These are phyloP conservation scores for Drosophila affinis DNA, from an alignment of 2,888 invertebrate genomes.

Conservation along the genomic window DNA sequence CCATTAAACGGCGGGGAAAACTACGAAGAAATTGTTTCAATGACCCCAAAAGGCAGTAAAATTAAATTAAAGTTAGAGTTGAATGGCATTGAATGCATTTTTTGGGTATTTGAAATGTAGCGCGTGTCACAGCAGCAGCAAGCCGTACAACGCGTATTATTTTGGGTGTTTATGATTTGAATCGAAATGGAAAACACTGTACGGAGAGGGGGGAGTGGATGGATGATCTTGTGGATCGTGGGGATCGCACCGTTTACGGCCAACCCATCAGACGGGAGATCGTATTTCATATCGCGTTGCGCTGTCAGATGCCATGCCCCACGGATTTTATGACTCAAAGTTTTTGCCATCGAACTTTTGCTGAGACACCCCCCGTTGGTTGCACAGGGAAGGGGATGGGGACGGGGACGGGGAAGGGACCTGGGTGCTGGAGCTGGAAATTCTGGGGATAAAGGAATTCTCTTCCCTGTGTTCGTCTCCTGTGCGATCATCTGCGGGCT, in stretches of 20 bases:
- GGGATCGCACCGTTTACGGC: constrained; percentile 1
- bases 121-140: constrained; percentile 69
- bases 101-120: constrained; percentile 61
- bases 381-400: constrained; percentile 22
- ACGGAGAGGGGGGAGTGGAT: constrained; percentile 10
- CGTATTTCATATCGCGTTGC: constrained; percentile 59
- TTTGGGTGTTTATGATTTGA: constrained; percentile 29
- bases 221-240: constrained; percentile 39
- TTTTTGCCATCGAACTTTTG: constrained; percentile 54
- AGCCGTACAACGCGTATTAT: constrained; percentile 6
- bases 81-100: constrained; percentile 25
- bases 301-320: constrained; percentile 38
- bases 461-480: constrained; percentile 6
- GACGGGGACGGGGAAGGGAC: not conserved
- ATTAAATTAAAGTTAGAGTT: constrained; percentile 63
- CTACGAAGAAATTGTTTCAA: constrained; percentile 60
- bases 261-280: constrained; percentile 45
- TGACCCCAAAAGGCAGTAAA: constrained; percentile 57
- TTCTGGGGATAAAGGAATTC: not conserved
- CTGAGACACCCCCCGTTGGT: constrained; percentile 63
- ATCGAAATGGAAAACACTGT: constrained; percentile 13
- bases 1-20: constrained; percentile 53
- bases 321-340: constrained; percentile 63
- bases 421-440: not conserved
- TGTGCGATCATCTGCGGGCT: constrained; percentile 41